Evolutionary conservation across 2,797 vertebrate genomes (phyloP).

Genomic region (Acrocephalus scirpaceus): DNA sequence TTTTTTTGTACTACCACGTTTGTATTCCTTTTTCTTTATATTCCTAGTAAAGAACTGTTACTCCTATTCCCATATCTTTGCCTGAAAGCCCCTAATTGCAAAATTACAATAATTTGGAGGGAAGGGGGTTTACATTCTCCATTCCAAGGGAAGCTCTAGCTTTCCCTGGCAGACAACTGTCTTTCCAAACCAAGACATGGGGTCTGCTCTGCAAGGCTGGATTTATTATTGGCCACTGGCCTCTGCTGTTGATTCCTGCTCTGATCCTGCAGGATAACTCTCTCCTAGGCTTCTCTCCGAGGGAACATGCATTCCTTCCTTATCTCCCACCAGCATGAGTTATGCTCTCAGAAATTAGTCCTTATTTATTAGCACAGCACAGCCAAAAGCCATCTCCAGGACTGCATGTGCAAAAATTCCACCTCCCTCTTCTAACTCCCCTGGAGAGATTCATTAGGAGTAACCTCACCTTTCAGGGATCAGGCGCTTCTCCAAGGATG

Average conservation of each 20-base stretch:
- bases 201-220: conserved; percentile 9
- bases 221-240: conserved; percentile 60
- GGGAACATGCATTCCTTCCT: conserved; percentile 75
- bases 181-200: background rate
- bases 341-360: conserved; percentile 68
- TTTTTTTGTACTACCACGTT: no score
- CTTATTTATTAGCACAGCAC: conserved; percentile 63
- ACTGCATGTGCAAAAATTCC: conserved; percentile 66
- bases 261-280: conserved; percentile 74
- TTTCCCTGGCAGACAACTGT: no score
- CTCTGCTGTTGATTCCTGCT: conserved; percentile 70
- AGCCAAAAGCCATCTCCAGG: conserved; percentile 74
- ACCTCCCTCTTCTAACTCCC: conserved; percentile 61
- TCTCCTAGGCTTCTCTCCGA: conserved; percentile 65
- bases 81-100: no score
- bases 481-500: background rate
- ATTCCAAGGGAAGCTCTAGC: no score
- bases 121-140: no score
- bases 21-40: no score
- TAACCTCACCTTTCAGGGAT: conserved; percentile 18
- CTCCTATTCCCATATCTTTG: no score
- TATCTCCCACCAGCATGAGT: conserved; percentile 77
- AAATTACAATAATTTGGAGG: no score
- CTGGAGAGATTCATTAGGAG: conserved; percentile 5
- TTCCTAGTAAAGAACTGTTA: no score